Conservation (phyloP, 2,797 vertebrate genomes). For the Pyrocephalus nanus region DNA sequence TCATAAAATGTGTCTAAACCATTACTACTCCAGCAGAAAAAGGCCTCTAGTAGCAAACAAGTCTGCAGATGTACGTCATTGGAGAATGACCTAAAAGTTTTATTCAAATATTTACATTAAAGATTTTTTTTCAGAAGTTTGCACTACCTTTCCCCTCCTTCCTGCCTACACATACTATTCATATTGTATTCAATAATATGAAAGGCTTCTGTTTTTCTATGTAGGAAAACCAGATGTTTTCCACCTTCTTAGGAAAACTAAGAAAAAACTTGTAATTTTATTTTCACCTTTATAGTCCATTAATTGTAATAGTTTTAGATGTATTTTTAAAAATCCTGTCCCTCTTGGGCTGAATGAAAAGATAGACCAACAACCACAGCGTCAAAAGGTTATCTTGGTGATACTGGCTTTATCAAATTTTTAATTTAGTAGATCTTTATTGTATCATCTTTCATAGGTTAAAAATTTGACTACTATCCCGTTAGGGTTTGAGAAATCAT, state of each 20-base stretch:
- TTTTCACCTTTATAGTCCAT: constrained; percentile 18
- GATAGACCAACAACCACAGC: background rate
- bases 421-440: background rate
- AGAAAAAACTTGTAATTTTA: background rate
- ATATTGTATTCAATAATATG: background rate
- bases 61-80: background rate
- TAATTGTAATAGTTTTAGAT: constrained; percentile 1
- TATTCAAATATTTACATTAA: background rate
- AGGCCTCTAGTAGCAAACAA: background rate
- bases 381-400: background rate
- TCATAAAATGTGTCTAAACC: background rate
- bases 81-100: background rate
- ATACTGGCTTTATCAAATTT: background rate
- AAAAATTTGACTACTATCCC: background rate
- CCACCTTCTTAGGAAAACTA: background rate
- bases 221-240: background rate
- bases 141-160: background rate
- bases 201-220: background rate
- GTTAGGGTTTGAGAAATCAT: background rate
- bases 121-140: background rate
- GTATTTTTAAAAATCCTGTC: background rate
- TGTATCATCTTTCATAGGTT: background rate
- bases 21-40: background rate
- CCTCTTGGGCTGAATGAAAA: background rate
- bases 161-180: background rate